Evolutionary conservation across 2,888 invertebrate species (phyloP), one percentile per base, ranked within the genome.

Genomic region (Drosophila monieri): DNA sequence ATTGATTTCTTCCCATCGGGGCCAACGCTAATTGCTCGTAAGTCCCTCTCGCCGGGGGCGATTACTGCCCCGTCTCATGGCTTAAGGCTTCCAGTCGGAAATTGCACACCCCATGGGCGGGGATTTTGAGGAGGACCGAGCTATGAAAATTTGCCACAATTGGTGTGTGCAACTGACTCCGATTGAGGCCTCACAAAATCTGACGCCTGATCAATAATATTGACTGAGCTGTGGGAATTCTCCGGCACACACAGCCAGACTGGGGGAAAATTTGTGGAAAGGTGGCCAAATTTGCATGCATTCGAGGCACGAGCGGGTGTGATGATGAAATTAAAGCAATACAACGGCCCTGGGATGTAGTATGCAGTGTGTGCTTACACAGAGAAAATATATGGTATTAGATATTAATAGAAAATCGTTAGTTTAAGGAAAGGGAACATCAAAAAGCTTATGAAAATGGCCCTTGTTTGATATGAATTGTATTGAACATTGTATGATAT

Each of bases 131-230:
- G 15, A 51, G 15, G 49, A 12, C 56, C 74, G 37, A 66, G 55
- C 64, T 71, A 62, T 73, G 77, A 73, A 64, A 83, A 71, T 86
- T 75, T 83, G 77, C 70, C 73, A 70, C 77, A 79, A 77, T 77
- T 83, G 74, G 44, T 64, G 65, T 51, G 65, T 49, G 68, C 30
- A 57, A 57, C 64, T 47, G 73, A 72, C 32, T 32, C 65, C 18
- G 21, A 23, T 23, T 47, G 44, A 47, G 39, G 30, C 46, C 37
- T 35, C 39, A 57, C 69, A 66, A 71, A 80, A 77, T 75, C 79
- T 80, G 80, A 72, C 86, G 85, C 80, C 87, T 77, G 85, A 87
- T 87, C 83, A 85, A 87, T 83, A 87, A 78, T 83, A 83, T 87
- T 85, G 79, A 74, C 81, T 68, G 67, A 77, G 73, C 65, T 54